Conservation (phyloP, 2,797 vertebrate species). For the Pantherophis vulpinus region DNA sequence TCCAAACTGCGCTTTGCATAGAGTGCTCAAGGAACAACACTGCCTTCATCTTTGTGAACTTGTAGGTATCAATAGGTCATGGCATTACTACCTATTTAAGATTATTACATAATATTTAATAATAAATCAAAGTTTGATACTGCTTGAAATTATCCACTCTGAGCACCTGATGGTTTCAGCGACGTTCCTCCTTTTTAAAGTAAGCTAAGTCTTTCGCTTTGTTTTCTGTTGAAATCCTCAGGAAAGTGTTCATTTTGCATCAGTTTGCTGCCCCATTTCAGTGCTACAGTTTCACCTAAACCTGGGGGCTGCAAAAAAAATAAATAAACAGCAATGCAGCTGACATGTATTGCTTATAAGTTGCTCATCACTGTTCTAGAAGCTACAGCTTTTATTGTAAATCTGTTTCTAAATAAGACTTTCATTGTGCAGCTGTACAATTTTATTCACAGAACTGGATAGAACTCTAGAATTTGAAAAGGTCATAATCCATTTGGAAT, state of each 20-base stretch:
- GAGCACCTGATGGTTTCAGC: not conserved
- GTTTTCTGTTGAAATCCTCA: not conserved
- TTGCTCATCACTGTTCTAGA: not conserved
- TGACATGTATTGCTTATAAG: not conserved
- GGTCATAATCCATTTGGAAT: not conserved
- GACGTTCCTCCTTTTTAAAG: not conserved
- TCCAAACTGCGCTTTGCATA: not conserved
- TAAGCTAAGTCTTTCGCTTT: not conserved
- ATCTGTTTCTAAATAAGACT: not conserved
- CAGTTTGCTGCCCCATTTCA: not conserved
- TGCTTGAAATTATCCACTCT: not conserved
- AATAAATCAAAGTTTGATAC: not conserved
- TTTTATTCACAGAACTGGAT: not conserved
- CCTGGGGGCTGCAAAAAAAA: not conserved
- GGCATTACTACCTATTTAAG: not conserved
- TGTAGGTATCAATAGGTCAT: not conserved
- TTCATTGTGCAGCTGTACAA: not conserved
- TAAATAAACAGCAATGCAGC: not conserved
- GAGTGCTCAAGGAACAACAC: not conserved
- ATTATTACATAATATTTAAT: not conserved
- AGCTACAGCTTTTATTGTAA: not conserved
- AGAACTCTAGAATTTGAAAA: not conserved
- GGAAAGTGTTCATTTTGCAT: not conserved
- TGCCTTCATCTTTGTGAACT: not conserved
- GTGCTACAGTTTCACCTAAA: not conserved